Percentiles rank a stretch among this genome's conserved stretches.
Evolutionary conservation across 2,797 vertebrate genomes (phyloP).

Genomic region (Vireo griseus): DNA sequence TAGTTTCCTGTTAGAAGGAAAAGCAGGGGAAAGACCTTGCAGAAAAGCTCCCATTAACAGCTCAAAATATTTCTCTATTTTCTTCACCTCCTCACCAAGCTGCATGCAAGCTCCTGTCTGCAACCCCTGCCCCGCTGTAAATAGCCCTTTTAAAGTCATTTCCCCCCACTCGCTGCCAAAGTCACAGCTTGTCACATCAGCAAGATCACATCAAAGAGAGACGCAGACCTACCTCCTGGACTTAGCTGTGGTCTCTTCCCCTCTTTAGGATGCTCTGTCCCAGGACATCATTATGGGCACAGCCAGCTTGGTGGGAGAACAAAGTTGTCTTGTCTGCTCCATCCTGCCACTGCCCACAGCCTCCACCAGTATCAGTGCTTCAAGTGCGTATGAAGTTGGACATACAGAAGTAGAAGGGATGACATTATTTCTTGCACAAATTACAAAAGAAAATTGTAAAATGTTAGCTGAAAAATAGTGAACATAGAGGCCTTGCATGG

Average conservation of each 20-base stretch:
- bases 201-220: not conserved
- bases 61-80: not conserved
- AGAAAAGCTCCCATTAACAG: not conserved
- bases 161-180: accelerated
- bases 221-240: constrained; percentile 10
- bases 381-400: not conserved
- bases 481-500: not conserved
- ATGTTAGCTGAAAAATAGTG: not conserved
- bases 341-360: not conserved
- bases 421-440: not conserved
- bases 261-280: not conserved
- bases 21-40: not conserved
- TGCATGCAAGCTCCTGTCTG: not conserved
- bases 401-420: not conserved
- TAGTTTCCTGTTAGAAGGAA: constrained; percentile 9
- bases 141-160: not conserved
- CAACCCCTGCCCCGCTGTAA: not conserved
- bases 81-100: not conserved
- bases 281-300: not conserved
- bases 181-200: not conserved
- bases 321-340: not conserved
- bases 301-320: accelerated
- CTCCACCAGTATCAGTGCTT: not conserved
- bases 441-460: not conserved
- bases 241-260: not conserved